Percentiles rank a stretch among this genome's conserved stretches.
These are phyloP conservation scores for Acropora tenuis DNA, from an alignment of 64 coral and sea anemone species.

Conservation along the genomic window DNA sequence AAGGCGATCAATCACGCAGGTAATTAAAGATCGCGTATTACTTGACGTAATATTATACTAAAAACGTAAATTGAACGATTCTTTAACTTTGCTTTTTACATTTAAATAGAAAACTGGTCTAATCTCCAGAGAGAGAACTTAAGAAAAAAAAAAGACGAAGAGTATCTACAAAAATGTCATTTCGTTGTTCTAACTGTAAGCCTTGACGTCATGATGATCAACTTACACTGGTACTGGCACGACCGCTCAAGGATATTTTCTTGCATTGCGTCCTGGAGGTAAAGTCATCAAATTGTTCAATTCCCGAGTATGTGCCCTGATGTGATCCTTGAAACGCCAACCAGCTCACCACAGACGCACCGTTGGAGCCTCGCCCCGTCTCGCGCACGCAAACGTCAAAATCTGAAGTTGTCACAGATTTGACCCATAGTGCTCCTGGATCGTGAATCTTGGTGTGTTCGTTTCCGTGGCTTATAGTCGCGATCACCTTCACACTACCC, in stretches of 20 bases:
- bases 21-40: no score
- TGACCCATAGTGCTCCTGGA: conserved; percentile 33
- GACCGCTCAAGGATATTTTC: background rate
- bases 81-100: no score
- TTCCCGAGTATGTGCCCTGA: conserved; percentile 13
- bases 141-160: no score
- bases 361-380: conserved; percentile 46
- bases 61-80: no score
- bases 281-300: conserved; percentile 20
- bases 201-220: no score
- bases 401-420: conserved; percentile 35
- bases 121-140: no score
- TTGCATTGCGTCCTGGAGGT: conserved; percentile 39
- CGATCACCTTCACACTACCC: conserved; percentile 16
- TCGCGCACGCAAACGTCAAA: conserved; percentile 59
- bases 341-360: conserved; percentile 57
- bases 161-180: no score
- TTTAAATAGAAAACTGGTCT: no score
- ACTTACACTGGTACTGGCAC: background rate
- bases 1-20: background rate
- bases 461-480: conserved; percentile 41
- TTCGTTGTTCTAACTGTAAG: no score
- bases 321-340: conserved; percentile 47
- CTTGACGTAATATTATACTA: no score
- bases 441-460: conserved; percentile 44